Conservation (phyloP, 2,888 invertebrate species). For the Podabrus alpinus region DNA sequence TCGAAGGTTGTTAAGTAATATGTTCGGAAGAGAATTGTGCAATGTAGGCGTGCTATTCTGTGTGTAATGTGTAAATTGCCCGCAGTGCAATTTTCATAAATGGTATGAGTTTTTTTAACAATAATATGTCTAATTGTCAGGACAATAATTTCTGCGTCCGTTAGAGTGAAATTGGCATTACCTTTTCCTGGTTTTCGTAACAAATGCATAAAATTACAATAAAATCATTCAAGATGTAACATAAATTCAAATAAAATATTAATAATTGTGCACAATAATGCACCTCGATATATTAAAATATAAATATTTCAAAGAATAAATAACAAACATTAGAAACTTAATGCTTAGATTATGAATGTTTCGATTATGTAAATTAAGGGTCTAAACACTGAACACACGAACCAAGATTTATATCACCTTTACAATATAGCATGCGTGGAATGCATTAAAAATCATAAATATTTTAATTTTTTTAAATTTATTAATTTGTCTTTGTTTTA, state of each 20-base stretch:
- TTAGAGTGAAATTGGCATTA: not conserved
- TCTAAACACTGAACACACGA: conserved; percentile 17
- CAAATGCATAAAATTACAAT: not conserved
- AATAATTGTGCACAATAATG: not conserved
- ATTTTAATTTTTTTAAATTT: conserved; percentile 19
- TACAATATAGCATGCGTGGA: conserved; percentile 19
- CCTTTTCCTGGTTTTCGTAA: not conserved
- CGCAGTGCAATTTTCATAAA: not conserved
- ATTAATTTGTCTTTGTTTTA: conserved; percentile 25
- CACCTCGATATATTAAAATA: conserved; percentile 23
- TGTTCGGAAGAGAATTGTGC: too few species aligned
- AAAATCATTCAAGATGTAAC: not conserved
- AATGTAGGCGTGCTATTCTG: too few species aligned
- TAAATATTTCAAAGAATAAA: conserved; percentile 24
- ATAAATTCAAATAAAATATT: not conserved
- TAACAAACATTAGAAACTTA: conserved; percentile 29
- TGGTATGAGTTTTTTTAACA: not conserved
- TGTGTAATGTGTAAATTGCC: too few species aligned
- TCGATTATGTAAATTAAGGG: conserved; percentile 32
- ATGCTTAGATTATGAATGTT: conserved; percentile 32
- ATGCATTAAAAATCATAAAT: conserved; percentile 17
- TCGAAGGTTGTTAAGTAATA: too few species aligned
- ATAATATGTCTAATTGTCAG: not conserved
- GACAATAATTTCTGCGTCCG: not conserved
- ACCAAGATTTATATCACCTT: conserved; percentile 25